Conservation (phyloP, 2,888 invertebrate species). For the Bellardia bayeri region DNA sequence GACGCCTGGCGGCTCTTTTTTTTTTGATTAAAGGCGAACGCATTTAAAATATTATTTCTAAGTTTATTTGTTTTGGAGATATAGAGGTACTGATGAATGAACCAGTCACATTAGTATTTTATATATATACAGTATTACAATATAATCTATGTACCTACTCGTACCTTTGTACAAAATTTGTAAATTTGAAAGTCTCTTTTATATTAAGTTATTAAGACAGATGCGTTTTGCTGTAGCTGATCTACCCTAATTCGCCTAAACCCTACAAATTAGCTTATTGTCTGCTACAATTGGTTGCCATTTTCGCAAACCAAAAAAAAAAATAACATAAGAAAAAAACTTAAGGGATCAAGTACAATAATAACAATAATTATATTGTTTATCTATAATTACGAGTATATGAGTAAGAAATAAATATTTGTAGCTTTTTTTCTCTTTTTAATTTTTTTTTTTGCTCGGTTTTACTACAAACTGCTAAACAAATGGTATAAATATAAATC, state of each 20-base stretch:
- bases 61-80: no score
- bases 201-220: no score
- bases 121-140: no score
- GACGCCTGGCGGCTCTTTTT: no score
- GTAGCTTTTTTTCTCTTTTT: not conserved
- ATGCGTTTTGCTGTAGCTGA: not conserved
- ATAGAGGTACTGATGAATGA: no score
- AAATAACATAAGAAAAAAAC: not conserved
- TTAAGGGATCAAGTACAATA: constrained; percentile 63
- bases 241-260: constrained; percentile 3
- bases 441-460: not conserved
- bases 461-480: constrained; percentile 2
- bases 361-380: constrained; percentile 65
- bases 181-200: no score
- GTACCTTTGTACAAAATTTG: no score
- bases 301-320: not conserved
- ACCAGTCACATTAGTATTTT: no score
- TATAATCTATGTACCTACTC: no score
- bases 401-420: constrained; percentile 45
- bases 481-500: constrained; percentile 48
- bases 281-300: constrained; percentile 28
- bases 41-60: no score
- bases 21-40: no score
- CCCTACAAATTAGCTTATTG: constrained; percentile 27
- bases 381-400: constrained; percentile 63